phyloP scores from a whole-genome alignment of 2,888 invertebrate species.

The Candidula unifasciata region DNA sequence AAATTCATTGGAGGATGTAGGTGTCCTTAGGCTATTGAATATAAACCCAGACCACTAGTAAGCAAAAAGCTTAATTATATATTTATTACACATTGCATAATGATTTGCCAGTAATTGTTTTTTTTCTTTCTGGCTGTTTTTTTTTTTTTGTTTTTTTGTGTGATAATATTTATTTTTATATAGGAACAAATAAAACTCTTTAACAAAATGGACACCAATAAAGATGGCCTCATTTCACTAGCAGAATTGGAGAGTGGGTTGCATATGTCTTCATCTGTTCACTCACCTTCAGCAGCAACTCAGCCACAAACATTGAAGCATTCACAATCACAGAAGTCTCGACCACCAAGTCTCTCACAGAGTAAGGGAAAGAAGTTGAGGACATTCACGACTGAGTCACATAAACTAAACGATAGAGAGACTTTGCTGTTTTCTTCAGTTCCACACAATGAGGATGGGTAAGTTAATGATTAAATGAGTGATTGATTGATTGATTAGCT shows the following conservation, averaged over 20 bases:
- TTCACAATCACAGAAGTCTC: conserved; percentile 36
- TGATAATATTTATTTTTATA: neutral
- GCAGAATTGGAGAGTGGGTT: conserved; percentile 83
- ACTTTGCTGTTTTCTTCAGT: conserved; percentile 73
- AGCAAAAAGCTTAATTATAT: too few relatives aligned
- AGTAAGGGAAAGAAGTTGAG: conserved; percentile 57
- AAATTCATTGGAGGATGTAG: too few relatives aligned
- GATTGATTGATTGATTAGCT: too few relatives aligned
- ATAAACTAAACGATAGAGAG: conserved; percentile 56
- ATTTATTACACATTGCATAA: too few relatives aligned
- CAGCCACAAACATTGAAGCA: conserved; percentile 44
- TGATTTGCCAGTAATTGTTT: too few relatives aligned
- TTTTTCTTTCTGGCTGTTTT: neutral
- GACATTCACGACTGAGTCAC: conserved; percentile 63
- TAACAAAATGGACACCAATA: conserved; percentile 83
- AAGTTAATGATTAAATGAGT: neutral
- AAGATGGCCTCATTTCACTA: conserved; percentile 83
- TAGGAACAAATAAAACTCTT: conserved; percentile 83
- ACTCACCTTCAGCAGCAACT: conserved; percentile 38
- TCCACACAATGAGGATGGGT: conserved; percentile 3
- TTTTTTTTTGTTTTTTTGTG: neutral
- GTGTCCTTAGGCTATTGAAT: too few relatives aligned
- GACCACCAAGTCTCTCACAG: conserved; percentile 55
- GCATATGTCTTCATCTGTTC: conserved; percentile 79
- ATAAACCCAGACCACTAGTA: too few relatives aligned